These are phyloP conservation scores for Anas flavirostris DNA, from an alignment of 2,797 vertebrate species.

Conservation along the genomic window DNA sequence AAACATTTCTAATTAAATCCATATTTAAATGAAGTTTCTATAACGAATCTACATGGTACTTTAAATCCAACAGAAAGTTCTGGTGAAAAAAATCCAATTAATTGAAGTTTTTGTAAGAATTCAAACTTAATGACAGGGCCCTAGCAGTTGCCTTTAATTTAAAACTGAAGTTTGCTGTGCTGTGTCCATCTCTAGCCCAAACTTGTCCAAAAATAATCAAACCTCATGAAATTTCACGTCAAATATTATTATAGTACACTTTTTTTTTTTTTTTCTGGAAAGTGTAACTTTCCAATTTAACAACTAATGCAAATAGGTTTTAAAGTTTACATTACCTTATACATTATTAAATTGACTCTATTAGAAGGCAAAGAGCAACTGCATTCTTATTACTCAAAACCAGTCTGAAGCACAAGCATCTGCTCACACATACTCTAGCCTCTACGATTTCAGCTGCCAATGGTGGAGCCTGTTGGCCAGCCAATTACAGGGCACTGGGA, in stretches of 20 bases:
- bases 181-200: background rate
- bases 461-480: background rate
- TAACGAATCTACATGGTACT: slow-evolving; percentile 70
- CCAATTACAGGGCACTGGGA: too few relatives aligned
- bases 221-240: background rate
- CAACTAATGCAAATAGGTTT: background rate
- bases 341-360: background rate
- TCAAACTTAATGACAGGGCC: slow-evolving; percentile 60
- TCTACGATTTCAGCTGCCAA: background rate
- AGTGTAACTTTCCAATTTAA: background rate
- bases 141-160: slow-evolving; percentile 53
- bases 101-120: slow-evolving; percentile 75
- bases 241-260: background rate
- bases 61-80: slow-evolving; percentile 74
- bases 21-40: slow-evolving; percentile 82
- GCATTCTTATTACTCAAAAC: background rate
- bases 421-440: rapidly evolving
- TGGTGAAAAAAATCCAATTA: slow-evolving; percentile 74
- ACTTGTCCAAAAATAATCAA: background rate
- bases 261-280: background rate
- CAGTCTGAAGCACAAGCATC: background rate
- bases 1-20: slow-evolving; percentile 83
- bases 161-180: slow-evolving; percentile 1
- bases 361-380: background rate
- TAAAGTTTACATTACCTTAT: background rate